Evolutionary conservation across 2,113 vertebrate genomes (phyloP).

Genomic region (Corvus cornix): DNA sequence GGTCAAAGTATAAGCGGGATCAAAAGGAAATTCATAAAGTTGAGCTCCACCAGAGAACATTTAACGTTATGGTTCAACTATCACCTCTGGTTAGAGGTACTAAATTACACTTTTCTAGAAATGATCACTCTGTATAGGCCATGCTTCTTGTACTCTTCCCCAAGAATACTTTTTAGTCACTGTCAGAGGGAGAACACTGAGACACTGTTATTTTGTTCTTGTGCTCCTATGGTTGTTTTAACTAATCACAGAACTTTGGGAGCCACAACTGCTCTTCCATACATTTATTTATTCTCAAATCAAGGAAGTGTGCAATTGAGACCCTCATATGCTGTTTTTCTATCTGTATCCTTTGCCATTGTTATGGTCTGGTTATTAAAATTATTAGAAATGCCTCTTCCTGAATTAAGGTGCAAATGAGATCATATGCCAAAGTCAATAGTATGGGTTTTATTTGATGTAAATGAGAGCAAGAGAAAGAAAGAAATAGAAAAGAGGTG

Average conservation of each 20-base stretch:
- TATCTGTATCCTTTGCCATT: not conserved
- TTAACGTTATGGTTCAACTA: not conserved
- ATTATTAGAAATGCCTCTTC: not conserved
- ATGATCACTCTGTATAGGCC: not conserved
- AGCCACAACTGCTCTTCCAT: not conserved
- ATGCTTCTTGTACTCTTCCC: not conserved
- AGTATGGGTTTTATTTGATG: not conserved
- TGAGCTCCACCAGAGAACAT: not conserved
- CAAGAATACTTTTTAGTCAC: not conserved
- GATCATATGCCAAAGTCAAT: not conserved
- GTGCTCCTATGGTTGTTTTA: not conserved
- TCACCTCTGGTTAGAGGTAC: not conserved
- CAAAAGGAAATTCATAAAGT: slow-evolving; percentile 22
- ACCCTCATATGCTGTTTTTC: accelerated
- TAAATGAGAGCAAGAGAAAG: not conserved
- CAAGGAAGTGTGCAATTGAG: not conserved
- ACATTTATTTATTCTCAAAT: not conserved
- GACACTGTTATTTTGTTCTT: not conserved
- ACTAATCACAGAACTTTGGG: not conserved
- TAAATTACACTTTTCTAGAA: not conserved
- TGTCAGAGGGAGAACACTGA: not conserved
- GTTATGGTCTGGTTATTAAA: not conserved
- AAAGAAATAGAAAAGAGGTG: not conserved
- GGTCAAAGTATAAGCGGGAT: not conserved
- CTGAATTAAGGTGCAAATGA: accelerated